Evolutionary conservation across 2,113 vertebrate genomes (phyloP).

Genomic region (Elephantulus edwardii): DNA sequence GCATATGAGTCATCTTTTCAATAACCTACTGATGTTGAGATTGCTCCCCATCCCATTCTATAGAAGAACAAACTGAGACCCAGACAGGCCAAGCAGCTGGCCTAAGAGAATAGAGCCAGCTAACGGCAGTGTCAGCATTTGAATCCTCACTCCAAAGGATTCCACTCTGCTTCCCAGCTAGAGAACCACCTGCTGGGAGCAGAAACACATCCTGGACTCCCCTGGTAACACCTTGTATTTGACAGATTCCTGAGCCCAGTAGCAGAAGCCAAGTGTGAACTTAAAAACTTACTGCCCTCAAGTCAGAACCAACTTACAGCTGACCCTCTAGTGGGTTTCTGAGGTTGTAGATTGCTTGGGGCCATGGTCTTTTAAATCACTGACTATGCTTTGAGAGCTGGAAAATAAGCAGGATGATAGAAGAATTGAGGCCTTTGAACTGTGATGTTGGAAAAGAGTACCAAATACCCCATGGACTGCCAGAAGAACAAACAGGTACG

Average conservation of each 20-base stretch:
- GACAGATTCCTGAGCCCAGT: background rate
- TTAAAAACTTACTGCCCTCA: too few relatives aligned
- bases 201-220: background rate
- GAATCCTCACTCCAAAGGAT: rapidly evolving
- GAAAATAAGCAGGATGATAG: too few relatives aligned
- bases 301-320: too few relatives aligned
- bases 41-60: background rate
- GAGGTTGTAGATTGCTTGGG: too few relatives aligned
- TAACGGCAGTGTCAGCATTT: background rate
- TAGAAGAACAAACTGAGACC: background rate
- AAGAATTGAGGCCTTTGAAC: too few relatives aligned
- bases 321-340: too few relatives aligned
- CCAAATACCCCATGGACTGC: too few relatives aligned
- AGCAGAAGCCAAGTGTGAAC: too few relatives aligned
- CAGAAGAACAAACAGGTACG: too few relatives aligned
- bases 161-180: background rate
- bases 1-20: background rate
- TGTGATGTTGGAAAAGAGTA: too few relatives aligned
- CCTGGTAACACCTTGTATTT: background rate
- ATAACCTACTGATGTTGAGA: background rate
- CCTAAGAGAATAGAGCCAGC: background rate
- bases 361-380: too few relatives aligned
- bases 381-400: too few relatives aligned
- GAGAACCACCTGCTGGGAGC: background rate
- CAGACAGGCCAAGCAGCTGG: background rate